These are phyloP conservation scores for Gymnocheta viridis DNA, from an alignment of 2,888 invertebrate genomes.

Conservation along the genomic window DNA sequence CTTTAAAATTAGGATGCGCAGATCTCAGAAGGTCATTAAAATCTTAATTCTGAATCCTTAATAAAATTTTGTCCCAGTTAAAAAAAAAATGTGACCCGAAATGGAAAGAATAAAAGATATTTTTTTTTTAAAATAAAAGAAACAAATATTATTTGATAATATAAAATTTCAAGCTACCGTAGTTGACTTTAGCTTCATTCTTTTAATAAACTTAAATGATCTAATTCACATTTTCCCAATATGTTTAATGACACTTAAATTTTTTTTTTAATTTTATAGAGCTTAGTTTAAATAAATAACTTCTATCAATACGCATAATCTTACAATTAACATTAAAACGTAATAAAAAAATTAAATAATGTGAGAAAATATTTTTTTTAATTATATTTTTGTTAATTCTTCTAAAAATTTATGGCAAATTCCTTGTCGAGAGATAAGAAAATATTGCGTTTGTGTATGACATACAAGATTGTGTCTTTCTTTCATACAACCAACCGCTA, in stretches of 20 bases:
- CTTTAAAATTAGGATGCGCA: too few relatives aligned
- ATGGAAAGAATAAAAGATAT: too few relatives aligned
- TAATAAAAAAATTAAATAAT: conserved; percentile 12
- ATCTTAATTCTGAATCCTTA: too few relatives aligned
- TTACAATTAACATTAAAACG: conserved; percentile 38
- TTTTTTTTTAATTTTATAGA: background rate
- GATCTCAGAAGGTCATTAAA: too few relatives aligned
- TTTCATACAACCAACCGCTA: conserved; percentile 4
- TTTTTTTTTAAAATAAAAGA: too few relatives aligned
- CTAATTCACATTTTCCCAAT: too few relatives aligned
- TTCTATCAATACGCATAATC: conserved; percentile 14
- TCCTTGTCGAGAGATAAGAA: background rate
- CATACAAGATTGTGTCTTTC: background rate
- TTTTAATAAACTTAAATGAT: too few relatives aligned
- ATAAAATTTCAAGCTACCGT: too few relatives aligned
- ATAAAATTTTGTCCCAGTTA: too few relatives aligned
- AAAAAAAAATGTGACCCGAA: too few relatives aligned
- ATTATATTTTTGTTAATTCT: conserved; percentile 27
- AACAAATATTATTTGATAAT: too few relatives aligned
- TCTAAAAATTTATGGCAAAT: conserved; percentile 31
- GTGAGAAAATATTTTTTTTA: background rate
- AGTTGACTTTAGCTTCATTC: too few relatives aligned
- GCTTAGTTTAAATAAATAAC: background rate
- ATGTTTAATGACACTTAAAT: conserved; percentile 5
- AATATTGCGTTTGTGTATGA: background rate